Evolutionary conservation across 2,888 invertebrate genomes (phyloP), one percentile per base, ranked within the genome.

Genomic region (Xanthia togata): DNA sequence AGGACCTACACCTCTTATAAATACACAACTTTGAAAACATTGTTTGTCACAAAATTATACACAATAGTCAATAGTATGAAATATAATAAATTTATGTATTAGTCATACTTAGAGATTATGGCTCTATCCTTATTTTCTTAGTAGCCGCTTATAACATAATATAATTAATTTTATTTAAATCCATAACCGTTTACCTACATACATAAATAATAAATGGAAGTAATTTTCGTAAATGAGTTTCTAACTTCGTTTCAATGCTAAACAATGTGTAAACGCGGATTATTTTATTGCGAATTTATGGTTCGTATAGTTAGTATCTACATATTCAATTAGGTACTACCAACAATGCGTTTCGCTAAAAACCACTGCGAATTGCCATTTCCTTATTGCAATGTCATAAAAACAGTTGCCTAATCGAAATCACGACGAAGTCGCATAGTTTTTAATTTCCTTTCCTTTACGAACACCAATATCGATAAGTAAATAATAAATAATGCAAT

Each of bases 401-500:
- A 74, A 62, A 73, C 69, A 62, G 41, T 86, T 86, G 60, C 73
- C 35, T 31, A 71, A 77, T 85, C 26, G 17, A 53, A 82, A 73
- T 59, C 63, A 78, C 55, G 38, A 14, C 31, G 62, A 57, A 78
- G 47, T 80, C 60, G 47, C 81, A 75, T 68, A 53, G 53, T 77
- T 64, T 81, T 74, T 67, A 41, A 69, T 55, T 67, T 70, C 35
- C 47, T 73, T 70, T 73, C 26, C 31, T 14, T 75, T 69, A 53
- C 41, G 20, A 50, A 68, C 41, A 63, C 50, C 59, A 60, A 74
- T 79, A 62, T 38, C 79, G 67, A 75, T 57, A 71, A 74, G 71
- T 76, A 57, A 68, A 70, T 76, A 83, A 76, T 79, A 67, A 72
- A 79, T 73, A 79, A 65, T 71, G 60, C 79, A 76, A 67, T 59